Conservation (phyloP, 2,888 invertebrate genomes). For the Drosophila parthenogenetica region DNA sequence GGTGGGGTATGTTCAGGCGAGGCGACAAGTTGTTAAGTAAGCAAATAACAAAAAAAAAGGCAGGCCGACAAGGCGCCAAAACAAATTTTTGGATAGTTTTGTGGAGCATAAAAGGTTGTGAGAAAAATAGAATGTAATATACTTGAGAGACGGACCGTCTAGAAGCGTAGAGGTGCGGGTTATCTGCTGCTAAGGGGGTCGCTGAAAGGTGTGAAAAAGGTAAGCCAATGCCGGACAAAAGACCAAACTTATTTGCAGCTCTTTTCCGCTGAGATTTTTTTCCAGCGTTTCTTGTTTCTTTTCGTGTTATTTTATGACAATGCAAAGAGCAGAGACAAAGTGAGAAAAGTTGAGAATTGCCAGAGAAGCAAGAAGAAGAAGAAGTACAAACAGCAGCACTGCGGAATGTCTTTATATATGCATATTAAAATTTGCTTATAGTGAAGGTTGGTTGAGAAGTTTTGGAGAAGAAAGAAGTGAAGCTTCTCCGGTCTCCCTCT, state of each 20-base stretch:
- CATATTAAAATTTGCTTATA: constrained; percentile 78
- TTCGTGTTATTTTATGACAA: constrained; percentile 60
- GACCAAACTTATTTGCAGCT: constrained; percentile 56
- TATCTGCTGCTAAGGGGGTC: no score
- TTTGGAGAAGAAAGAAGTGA: constrained; percentile 18
- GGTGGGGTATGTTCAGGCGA: constrained; percentile 18
- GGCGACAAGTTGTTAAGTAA: constrained; percentile 79
- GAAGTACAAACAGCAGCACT: constrained; percentile 10
- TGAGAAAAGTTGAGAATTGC: constrained; percentile 64
- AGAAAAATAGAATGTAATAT: constrained; percentile 17
- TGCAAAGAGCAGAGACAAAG: constrained; percentile 57
- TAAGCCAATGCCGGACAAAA: constrained; percentile 50
- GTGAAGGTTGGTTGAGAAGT: not conserved
- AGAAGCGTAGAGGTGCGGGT: not conserved
- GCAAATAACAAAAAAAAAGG: constrained; percentile 67
- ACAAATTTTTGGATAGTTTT: constrained; percentile 50
- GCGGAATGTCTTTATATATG: constrained; percentile 62
- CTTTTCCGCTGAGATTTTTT: constrained; percentile 63
- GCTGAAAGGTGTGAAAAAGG: constrained; percentile 73
- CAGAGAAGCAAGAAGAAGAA: constrained; percentile 4
- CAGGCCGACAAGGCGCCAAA: constrained; percentile 37
- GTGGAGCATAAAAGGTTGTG: constrained; percentile 52
- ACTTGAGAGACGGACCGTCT: not conserved
- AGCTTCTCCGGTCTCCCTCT: constrained; percentile 11
- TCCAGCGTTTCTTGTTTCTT: constrained; percentile 20